A percentile compares a stretch with the other conserved stretches of the same genome.
phyloP scores from a whole-genome alignment of 2,113 vertebrate species.

The Dasypus novemcinctus region DNA sequence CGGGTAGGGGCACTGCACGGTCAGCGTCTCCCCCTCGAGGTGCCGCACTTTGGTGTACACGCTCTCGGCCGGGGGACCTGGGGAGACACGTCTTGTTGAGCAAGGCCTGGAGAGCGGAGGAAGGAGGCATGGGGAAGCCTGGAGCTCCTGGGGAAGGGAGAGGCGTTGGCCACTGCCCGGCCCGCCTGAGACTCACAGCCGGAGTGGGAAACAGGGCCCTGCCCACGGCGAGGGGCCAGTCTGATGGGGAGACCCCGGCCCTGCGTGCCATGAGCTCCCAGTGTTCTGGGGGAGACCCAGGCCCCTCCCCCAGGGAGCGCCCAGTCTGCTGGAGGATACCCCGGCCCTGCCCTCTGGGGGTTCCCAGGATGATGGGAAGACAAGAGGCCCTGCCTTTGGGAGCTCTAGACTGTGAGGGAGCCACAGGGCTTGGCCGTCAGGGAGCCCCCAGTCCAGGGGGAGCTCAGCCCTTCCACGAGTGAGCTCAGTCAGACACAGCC shows the following conservation, averaged over 20 bases:
- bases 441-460: neutral
- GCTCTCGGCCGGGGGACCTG: constrained; percentile 24
- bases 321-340: neutral
- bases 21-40: constrained; percentile 64
- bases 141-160: rapidly evolving
- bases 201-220: neutral
- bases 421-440: neutral
- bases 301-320: neutral
- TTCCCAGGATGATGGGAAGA: neutral
- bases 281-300: neutral
- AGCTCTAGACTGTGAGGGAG: neutral
- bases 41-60: rapidly evolving
- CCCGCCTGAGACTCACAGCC: neutral
- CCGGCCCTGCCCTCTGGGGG: no score
- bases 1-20: constrained; percentile 64
- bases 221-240: no score
- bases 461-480: neutral
- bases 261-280: neutral
- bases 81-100: constrained; percentile 2
- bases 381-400: no score
- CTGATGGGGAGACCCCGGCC: rapidly evolving
- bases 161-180: neutral
- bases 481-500: neutral
- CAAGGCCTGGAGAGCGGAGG: neutral
- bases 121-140: neutral